Conservation (phyloP, 2,888 invertebrate genomes). For the Dasypolia templi region DNA sequence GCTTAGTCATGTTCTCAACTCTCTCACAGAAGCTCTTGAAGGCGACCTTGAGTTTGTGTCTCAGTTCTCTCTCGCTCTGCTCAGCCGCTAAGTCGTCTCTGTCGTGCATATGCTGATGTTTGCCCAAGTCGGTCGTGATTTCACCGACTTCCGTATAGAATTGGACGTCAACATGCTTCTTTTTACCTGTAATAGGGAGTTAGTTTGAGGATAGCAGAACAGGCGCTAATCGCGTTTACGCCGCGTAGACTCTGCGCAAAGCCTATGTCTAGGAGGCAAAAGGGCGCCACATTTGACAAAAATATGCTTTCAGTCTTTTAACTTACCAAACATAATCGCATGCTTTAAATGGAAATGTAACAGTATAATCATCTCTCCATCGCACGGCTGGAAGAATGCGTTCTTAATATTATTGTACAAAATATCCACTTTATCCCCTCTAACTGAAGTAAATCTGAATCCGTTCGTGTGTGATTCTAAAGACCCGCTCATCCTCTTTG, state of each 20-base stretch:
- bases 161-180: slow-evolving; percentile 99
- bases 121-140: slow-evolving; percentile 99
- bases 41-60: slow-evolving; percentile 98
- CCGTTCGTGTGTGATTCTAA: slow-evolving; percentile 99
- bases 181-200: slow-evolving; percentile 91
- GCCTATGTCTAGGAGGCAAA: too few relatives aligned
- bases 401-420: slow-evolving; percentile 99
- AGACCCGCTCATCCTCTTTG: slow-evolving; percentile 97
- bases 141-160: slow-evolving; percentile 99
- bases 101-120: slow-evolving; percentile 99
- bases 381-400: slow-evolving; percentile 99
- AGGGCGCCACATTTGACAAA: not conserved
- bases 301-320: not conserved
- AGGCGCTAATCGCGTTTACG: not conserved
- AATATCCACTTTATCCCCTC: slow-evolving; percentile 99
- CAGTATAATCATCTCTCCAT: slow-evolving; percentile 99
- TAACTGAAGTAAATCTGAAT: slow-evolving; percentile 99
- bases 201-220: not conserved
- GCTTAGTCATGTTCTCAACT: slow-evolving; percentile 98
- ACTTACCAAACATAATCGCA: slow-evolving; percentile 98
- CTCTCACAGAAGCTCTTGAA: slow-evolving; percentile 99
- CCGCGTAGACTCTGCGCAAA: not conserved
- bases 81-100: slow-evolving; percentile 99
- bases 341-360: slow-evolving; percentile 99
- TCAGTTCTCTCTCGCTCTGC: slow-evolving; percentile 98